A percentile compares a stretch with the other conserved stretches of the same genome.
phyloP scores from a whole-genome alignment of 2,113 vertebrate species.

The Cyphomyrus plagiostoma region DNA sequence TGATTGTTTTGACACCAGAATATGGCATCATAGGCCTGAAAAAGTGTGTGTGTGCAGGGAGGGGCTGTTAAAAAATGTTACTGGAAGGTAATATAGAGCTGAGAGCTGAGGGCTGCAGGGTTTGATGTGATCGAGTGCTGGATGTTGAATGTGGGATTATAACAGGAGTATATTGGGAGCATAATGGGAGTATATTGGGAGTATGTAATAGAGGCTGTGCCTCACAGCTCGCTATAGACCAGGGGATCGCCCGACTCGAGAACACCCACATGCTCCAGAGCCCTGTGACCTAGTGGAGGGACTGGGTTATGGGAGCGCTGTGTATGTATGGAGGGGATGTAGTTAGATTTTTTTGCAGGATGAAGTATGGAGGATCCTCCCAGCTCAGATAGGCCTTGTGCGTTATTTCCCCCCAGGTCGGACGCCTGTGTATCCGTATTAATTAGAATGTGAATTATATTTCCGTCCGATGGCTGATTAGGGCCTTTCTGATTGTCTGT shows the following conservation, averaged over 20 bases:
- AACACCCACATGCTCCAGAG: neutral
- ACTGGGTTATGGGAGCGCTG: neutral
- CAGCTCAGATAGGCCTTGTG: slow-evolving; percentile 50
- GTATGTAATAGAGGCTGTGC: neutral
- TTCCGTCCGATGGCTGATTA: slow-evolving; percentile 49
- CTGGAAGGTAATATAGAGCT: neutral
- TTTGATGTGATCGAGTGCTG: slow-evolving; percentile 5
- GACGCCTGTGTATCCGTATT: slow-evolving; percentile 54
- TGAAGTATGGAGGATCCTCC: slow-evolving; percentile 41
- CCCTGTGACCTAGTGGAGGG: neutral
- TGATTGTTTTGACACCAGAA: slow-evolving; percentile 11
- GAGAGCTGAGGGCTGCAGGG: neutral
- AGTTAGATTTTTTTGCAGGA: slow-evolving; percentile 16
- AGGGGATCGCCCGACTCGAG: neutral
- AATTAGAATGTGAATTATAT: slow-evolving; percentile 65
- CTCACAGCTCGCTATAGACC: neutral
- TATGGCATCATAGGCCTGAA: neutral
- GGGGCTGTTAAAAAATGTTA: neutral
- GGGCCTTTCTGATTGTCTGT: slow-evolving; percentile 41
- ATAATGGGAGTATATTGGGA: neutral
- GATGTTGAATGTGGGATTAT: neutral
- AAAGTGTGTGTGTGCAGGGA: neutral
- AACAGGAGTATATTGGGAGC: neutral
- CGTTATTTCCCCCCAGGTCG: slow-evolving; percentile 43
- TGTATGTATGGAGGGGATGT: neutral